Evolutionary conservation across 2,113 vertebrate genomes (phyloP).

Genomic region (Pseudopipra pipra): DNA sequence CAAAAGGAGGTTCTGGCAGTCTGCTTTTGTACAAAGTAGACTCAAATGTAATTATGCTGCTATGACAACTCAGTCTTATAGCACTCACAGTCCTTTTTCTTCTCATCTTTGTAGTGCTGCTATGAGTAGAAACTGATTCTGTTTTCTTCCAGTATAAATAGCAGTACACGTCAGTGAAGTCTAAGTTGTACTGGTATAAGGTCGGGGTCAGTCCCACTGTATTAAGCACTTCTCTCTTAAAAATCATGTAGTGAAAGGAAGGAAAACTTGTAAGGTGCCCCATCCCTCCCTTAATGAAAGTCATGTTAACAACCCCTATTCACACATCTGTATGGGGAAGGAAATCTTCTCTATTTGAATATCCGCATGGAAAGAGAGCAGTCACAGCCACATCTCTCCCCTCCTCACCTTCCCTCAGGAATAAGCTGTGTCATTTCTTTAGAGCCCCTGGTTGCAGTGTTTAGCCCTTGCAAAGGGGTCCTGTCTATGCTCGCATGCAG

Average conservation of each 20-base stretch:
- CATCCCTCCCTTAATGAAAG: not conserved
- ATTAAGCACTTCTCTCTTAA: not conserved
- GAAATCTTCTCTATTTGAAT: not conserved
- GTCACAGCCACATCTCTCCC: not conserved
- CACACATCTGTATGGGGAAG: not conserved
- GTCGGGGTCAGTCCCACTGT: not conserved
- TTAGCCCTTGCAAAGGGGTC: not conserved
- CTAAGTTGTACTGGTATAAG: not conserved
- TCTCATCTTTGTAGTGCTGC: not conserved
- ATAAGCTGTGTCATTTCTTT: not conserved
- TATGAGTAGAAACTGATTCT: not conserved
- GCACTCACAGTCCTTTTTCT: not conserved
- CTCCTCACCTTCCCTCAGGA: not conserved
- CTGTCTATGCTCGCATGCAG: not conserved
- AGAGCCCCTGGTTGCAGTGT: fast-evolving
- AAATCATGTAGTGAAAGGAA: not conserved
- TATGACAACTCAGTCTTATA: slow-evolving; percentile 58
- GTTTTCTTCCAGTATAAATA: not conserved
- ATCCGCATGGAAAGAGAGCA: not conserved
- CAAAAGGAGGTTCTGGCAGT: slow-evolving; percentile 41
- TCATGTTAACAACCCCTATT: not conserved
- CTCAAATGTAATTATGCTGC: slow-evolving; percentile 56
- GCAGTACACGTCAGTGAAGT: not conserved
- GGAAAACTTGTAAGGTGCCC: not conserved
- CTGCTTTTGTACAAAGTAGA: slow-evolving; percentile 31